A percentile compares a stretch with the other conserved stretches of the same genome.
Evolutionary conservation across 2,113 vertebrate species (phyloP).

Genomic region (Prochilodus magdalenae): DNA sequence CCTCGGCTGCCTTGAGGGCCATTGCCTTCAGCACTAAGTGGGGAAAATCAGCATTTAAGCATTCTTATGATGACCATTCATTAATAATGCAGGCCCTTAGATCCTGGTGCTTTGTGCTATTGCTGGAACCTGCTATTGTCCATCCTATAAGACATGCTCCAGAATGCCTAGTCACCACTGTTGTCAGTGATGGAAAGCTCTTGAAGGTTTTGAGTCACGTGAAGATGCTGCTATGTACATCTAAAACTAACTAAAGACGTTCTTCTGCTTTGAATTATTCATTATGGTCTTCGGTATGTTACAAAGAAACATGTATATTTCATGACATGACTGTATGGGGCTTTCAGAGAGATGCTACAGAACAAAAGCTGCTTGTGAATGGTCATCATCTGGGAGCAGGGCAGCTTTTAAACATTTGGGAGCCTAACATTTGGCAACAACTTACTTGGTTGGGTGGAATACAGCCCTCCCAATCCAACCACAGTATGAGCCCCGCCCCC

Average conservation of each 20-base stretch:
- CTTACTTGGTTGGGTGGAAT: too few relatives aligned
- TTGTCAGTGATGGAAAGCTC: not conserved
- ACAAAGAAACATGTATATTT: not conserved
- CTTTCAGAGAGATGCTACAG: not conserved
- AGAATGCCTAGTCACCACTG: not conserved
- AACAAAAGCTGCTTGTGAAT: not conserved
- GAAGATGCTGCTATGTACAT: too few relatives aligned
- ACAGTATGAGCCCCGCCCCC: too few relatives aligned
- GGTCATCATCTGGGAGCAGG: not conserved
- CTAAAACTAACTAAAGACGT: not conserved
- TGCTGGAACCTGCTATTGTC: not conserved
- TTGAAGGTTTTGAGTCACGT: too few relatives aligned
- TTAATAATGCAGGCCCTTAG: not conserved
- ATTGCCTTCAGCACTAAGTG: not conserved
- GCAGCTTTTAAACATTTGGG: too few relatives aligned
- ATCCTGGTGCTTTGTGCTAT: not conserved
- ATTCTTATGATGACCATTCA: not conserved
- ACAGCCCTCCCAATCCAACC: too few relatives aligned
- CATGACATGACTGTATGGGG: not conserved
- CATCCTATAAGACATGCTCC: too few relatives aligned
- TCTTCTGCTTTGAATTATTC: not conserved
- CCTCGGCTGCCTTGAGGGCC: not conserved
- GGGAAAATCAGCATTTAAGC: not conserved
- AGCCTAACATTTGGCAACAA: too few relatives aligned
- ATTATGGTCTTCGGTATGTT: not conserved